Evolutionary conservation across 2,797 vertebrate genomes (phyloP).

Genomic region (Sitta carolinensis): DNA sequence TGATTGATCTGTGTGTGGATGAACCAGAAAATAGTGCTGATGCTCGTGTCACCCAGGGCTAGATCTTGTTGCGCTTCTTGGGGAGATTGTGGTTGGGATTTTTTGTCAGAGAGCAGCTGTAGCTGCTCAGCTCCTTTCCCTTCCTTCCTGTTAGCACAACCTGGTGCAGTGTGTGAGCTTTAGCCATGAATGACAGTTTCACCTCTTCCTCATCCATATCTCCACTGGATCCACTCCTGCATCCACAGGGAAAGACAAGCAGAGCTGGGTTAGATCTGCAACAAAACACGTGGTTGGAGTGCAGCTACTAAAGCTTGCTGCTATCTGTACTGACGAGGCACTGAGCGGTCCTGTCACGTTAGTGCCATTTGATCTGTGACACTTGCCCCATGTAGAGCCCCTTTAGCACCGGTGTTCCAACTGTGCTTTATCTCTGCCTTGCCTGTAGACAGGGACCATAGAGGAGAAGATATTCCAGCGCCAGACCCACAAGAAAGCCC

Average conservation of each 20-base stretch:
- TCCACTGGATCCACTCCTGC: background rate
- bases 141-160: background rate
- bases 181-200: background rate
- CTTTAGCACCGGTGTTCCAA: background rate
- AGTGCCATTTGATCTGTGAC: background rate
- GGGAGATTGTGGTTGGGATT: background rate
- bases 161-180: background rate
- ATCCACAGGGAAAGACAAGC: background rate
- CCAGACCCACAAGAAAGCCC: conserved; percentile 96
- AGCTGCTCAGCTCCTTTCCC: background rate
- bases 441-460: conserved; percentile 89
- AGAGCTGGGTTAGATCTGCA: background rate
- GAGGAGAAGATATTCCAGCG: conserved; percentile 98
- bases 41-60: background rate
- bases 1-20: background rate
- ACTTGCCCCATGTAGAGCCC: rapidly evolving
- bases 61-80: background rate
- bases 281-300: background rate
- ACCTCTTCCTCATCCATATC: background rate
- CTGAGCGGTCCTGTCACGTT: background rate
- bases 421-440: background rate
- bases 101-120: background rate
- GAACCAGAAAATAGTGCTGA: background rate
- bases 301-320: background rate
- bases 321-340: background rate